Evolutionary conservation across 2,888 invertebrate genomes (phyloP).

Genomic region (Eugnorisma glareosa): DNA sequence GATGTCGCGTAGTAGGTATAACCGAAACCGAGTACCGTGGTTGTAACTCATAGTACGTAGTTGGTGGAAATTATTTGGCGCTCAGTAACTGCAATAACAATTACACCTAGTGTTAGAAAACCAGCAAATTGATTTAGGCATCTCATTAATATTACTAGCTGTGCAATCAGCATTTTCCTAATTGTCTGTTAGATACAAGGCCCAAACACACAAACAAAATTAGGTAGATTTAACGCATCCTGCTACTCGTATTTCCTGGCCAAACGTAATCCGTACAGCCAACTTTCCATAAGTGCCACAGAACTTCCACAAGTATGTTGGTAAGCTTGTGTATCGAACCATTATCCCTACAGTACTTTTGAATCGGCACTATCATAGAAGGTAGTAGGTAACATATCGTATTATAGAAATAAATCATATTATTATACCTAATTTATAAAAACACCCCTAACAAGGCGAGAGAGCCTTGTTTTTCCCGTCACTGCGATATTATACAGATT

Average conservation of each 20-base stretch:
- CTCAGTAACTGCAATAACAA: not conserved
- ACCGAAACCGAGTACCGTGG: not conserved
- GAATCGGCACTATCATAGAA: not conserved
- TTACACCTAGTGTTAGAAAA: not conserved
- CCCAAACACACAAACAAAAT: not conserved
- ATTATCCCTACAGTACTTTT: not conserved
- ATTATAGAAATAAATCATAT: too few relatives aligned
- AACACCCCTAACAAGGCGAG: too few relatives aligned
- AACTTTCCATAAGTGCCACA: constrained; percentile 14
- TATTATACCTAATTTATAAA: too few relatives aligned
- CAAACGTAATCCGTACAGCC: constrained; percentile 4
- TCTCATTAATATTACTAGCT: not conserved
- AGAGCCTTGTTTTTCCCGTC: too few relatives aligned
- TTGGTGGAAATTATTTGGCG: not conserved
- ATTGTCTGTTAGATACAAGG: not conserved
- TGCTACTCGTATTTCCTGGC: not conserved
- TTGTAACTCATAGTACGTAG: not conserved
- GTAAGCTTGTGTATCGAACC: constrained; percentile 3
- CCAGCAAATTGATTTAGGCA: not conserved
- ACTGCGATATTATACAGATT: too few relatives aligned
- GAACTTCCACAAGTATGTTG: constrained; percentile 23
- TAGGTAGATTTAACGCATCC: not conserved
- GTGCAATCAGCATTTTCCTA: not conserved
- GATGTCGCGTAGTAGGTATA: not conserved
- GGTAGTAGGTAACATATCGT: not conserved